These are phyloP conservation scores for Julus scandinavius DNA, from an alignment of 2,888 invertebrate species.

Conservation along the genomic window DNA sequence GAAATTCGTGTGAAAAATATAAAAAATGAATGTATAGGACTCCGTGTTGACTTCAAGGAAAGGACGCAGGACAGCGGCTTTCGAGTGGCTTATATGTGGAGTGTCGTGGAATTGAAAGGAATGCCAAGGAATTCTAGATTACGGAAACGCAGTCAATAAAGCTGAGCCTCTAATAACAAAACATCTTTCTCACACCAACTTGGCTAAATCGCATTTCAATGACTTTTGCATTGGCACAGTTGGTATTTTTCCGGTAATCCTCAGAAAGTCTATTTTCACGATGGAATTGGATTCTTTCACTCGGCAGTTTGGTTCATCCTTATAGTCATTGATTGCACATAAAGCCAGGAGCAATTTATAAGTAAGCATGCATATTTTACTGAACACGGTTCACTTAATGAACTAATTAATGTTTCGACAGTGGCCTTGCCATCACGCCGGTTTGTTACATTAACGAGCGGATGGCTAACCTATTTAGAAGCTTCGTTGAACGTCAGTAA, in stretches of 20 bases:
- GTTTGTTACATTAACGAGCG: no score
- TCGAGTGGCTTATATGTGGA: neutral
- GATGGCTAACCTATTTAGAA: no score
- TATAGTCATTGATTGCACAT: no score
- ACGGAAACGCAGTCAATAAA: conserved; percentile 21
- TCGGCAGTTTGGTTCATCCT: neutral
- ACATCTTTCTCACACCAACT: neutral
- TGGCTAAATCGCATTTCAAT: no score
- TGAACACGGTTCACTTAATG: no score
- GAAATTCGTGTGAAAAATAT: conserved; percentile 41
- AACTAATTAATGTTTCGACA: no score
- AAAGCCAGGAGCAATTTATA: no score
- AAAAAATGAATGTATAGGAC: neutral
- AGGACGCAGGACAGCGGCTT: neutral
- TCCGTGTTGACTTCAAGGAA: neutral
- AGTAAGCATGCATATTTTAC: no score
- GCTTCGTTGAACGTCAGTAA: no score
- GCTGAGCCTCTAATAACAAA: neutral
- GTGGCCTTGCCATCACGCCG: no score
- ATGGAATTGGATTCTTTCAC: neutral
- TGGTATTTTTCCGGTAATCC: no score
- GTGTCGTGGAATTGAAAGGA: neutral
- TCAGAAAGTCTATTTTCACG: neutral
- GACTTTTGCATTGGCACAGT: no score
- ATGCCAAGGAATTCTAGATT: neutral